Evolutionary conservation across 2,113 vertebrate species (phyloP), one percentile per base, ranked within the genome.

Genomic region (Malurus elegans): DNA sequence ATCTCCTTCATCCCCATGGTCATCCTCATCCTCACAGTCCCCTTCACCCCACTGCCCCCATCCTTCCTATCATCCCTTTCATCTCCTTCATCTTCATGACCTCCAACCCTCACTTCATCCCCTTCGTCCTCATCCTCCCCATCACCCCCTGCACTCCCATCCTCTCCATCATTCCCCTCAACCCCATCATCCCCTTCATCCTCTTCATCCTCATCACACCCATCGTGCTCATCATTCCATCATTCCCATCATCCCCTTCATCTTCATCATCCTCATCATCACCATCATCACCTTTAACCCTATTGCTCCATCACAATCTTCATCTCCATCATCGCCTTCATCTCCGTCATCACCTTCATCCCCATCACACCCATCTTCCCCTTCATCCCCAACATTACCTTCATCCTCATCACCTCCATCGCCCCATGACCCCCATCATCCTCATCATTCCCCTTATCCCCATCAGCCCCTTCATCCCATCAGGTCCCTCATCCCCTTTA

Each of bases 131-230:
- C 92, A 74, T 93, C 45, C 13, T 14, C 32, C 3, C 29, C 62
- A 19, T 31, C 54, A 28, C 4, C 86, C 47, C 5, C 32, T 9
- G 42, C 38, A 25, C 2, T 34, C 14, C 25, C 16, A 10, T 28
- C 42, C 15, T 10, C 79, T 50, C 9, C 73, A 18, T 76, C 15
- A 42, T 1, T 15, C 47, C 36, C 45, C 8, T 34, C 50, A 29
- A 4, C 42, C 32, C 8, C 45, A 26, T 28, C 29, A 44, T 36
- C 29, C 12, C 11, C 36, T 14, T 19, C 45, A 40, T 42, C 32
- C 6, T 6, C 53, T 9, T 20, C n/a, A 8, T 3, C n/a, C 6
- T 7, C 45, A 16, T n/a, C 12, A 6, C 9, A 8, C 11, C 10
- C 70, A 26, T 62, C 32, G 32, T 16, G 26, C 45, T 18, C 28